Evolutionary conservation across 1,140 invertebrate species (phyloP).

Genomic region (Drosophila orena): DNA sequence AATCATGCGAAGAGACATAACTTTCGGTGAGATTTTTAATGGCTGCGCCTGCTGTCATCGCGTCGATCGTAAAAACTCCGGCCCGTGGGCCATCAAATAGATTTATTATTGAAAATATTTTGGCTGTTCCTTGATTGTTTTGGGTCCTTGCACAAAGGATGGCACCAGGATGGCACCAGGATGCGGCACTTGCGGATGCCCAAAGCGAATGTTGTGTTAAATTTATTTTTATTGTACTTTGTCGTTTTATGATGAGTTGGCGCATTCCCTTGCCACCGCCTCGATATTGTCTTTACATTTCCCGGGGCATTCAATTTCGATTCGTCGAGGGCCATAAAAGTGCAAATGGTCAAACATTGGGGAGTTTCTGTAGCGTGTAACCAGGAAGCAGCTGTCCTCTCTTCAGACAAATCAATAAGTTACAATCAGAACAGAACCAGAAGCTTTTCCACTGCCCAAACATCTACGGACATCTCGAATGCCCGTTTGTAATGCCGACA

Average conservation of each 20-base stretch:
- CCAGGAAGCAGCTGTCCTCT: constrained; percentile 24
- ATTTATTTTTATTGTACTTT: constrained; percentile 77
- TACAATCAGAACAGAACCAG: constrained; percentile 28
- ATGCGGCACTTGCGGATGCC: constrained; percentile 20
- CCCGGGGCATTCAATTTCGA: constrained; percentile 66
- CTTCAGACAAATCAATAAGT: constrained; percentile 25
- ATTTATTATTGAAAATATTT: constrained; percentile 84
- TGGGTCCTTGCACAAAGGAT: constrained; percentile 53
- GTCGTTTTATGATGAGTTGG: constrained; percentile 74
- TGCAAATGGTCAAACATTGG: constrained; percentile 61
- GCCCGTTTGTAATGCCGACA: constrained; percentile 42
- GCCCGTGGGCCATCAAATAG: constrained; percentile 71
- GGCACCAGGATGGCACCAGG: background rate
- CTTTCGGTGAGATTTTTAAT: constrained; percentile 75
- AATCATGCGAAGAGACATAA: constrained; percentile 68
- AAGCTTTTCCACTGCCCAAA: constrained; percentile 40
- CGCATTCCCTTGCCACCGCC: constrained; percentile 44
- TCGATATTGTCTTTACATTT: constrained; percentile 59
- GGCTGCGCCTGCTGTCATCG: constrained; percentile 73
- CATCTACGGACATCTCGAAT: constrained; percentile 1
- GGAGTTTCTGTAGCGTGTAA: background rate
- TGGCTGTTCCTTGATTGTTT: constrained; percentile 66
- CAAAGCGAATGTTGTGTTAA: constrained; percentile 75
- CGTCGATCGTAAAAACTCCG: constrained; percentile 63
- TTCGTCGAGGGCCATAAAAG: constrained; percentile 63